These are phyloP conservation scores for Rhadina sibilatrix DNA, from an alignment of 2,113 vertebrate species.

Conservation along the genomic window DNA sequence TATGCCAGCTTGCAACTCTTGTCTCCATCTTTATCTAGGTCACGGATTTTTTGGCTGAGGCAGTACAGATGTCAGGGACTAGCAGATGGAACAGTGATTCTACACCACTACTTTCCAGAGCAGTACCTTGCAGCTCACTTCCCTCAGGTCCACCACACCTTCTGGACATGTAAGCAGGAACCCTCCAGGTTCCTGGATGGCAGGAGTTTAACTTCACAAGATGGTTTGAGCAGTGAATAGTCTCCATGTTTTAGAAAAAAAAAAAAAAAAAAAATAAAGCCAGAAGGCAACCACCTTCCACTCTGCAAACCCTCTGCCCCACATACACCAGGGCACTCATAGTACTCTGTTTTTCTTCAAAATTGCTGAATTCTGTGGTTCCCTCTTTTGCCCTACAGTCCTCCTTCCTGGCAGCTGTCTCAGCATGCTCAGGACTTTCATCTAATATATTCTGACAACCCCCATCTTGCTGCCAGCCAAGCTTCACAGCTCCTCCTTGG, in stretches of 20 bases:
- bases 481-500: neutral
- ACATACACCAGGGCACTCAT: neutral
- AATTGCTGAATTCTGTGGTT: neutral
- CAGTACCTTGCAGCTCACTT: neutral
- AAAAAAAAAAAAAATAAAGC: neutral
- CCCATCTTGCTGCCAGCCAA: neutral
- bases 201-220: neutral
- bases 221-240: neutral
- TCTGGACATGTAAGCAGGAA: neutral
- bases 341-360: neutral
- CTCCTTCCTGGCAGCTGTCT: neutral
- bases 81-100: neutral
- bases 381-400: neutral
- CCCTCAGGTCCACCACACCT: neutral
- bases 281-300: neutral
- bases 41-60: neutral
- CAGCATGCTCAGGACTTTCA: neutral
- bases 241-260: rapidly evolving
- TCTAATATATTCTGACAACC: neutral
- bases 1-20: neutral
- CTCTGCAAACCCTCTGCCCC: neutral
- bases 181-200: neutral
- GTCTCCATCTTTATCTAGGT: neutral
- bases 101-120: neutral
- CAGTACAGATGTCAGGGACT: neutral